Base-by-base conservation (phyloP, 2,113 vertebrate species). In the Urocolius indicus region DNA sequence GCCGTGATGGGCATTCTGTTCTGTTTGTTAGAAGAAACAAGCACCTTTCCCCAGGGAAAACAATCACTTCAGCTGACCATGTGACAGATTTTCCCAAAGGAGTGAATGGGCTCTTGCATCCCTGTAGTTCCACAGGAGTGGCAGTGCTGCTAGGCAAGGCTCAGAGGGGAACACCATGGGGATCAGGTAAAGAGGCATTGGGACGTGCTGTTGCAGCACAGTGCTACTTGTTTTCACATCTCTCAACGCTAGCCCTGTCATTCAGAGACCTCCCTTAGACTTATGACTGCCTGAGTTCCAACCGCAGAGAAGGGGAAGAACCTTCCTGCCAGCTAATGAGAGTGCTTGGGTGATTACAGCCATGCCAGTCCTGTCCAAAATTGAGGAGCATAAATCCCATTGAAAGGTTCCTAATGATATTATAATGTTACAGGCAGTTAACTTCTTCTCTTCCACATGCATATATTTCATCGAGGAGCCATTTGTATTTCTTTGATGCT, bases 341-440 rank as follows among this genome's bases (percentile, higher is more conserved):
- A 13, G 38, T 88, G 49, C 26, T 68, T 87, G 65, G 54, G 16
- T 58, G 82, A 93, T 85, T 93, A 88, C 32, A 90, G 23, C 72
- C 67, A n/a, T 13, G 17, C 32, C 58, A 79, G 27, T 79, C 5
- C 0, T 38, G 54, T 73, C 75, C 78, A 16, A 27, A 49, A 63
- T 54, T 93, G 92, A 58, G 85, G 90, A 89, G 79, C 73, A 89
- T 48, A 94, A 90, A 94, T 84, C 86, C 86, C 75, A 55, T 67
- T 92, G 69, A 30, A 94, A 86, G 21, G 52, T 17, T 57, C 69
- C 54, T 84, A 87, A 93, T 77, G 80, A 65, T 67, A 81, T 77
- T 84, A 79, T 78, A 93, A 92, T 1, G 9, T 95, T 89, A 92
- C 74, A 92, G 86, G 52, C 76, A 94, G 94, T 93, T 94, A 95